Base-by-base conservation (phyloP, 30 jellyfish, hydroid and myxozoan species). In the Mastigias papua region DNA sequence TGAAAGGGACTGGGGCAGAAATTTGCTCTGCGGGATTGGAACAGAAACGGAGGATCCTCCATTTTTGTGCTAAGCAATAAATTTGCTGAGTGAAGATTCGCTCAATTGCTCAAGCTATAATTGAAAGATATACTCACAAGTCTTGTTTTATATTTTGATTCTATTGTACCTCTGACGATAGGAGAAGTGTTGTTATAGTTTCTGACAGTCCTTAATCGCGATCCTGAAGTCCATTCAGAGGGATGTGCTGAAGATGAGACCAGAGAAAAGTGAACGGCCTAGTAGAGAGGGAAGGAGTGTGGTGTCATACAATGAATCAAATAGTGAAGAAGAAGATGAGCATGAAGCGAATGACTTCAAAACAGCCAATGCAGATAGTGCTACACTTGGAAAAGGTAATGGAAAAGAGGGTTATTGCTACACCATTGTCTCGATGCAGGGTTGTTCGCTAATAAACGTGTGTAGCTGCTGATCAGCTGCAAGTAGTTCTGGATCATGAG, bases 1-100 rank as follows among this genome's bases (percentile, higher is more conserved):
- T 63, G 63, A 32, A 79, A 79, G 90, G 90, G 90, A 62, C 90
- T 79, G 90, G 90, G 90, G 72, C 22, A 33, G 90, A 79, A 33
- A 32, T 33, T 58, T 34, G 20, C 69, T 58, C 51, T 75, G 74
- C 73, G 75, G 74, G 74, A 25, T 25, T 15, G 65, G 15, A 75
- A 62, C 23, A 63, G 67, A 51, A 21, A 17, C 67, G 23, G 42
- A n/a, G 74, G 74, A 63, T 63, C 74, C 74, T 63, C 74, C 74
- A 63, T 63, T 9, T 63, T 63, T 25, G 7, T 6, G 22, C 27
- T 51, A 4, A 2, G 16, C 16, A 51, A 37, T 37, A 37, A 51
- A 8, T 51, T 5, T 16, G 27, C 67, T 51, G 16, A 51, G 16
- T 8, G 60, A 46, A 46, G 60, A 6, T 46, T 46, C n/a, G n/a